phyloP scores from a whole-genome alignment of 2,888 invertebrate species.

The Andrena chrysosceles region DNA sequence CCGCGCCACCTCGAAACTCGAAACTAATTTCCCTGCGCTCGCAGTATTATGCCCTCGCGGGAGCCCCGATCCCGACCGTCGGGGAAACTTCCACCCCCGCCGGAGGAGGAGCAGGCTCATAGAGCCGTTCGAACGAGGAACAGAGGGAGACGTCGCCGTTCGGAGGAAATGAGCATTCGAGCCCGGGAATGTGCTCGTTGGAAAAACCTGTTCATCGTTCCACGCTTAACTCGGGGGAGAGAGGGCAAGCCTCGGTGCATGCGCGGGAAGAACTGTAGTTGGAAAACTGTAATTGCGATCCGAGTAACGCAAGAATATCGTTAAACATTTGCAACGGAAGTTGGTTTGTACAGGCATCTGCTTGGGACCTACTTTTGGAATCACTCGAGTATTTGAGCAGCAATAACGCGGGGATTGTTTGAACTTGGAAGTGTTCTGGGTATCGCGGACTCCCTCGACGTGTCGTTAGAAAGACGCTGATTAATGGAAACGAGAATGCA shows the following conservation, averaged over 20 bases:
- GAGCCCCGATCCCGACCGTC: conserved; percentile 10
- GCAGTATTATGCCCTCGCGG: conserved; percentile 28
- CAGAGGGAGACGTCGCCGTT: conserved; percentile 7
- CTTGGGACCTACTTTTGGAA: no score
- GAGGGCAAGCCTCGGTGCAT: conserved; percentile 1
- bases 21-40: conserved; percentile 58
- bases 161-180: conserved; percentile 31
- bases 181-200: conserved; percentile 28
- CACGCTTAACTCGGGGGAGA: conserved; percentile 9
- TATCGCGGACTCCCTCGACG: no score
- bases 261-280: conserved; percentile 10
- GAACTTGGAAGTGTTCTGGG: no score
- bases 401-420: no score
- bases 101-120: conserved; percentile 32
- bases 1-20: conserved; percentile 39
- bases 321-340: background rate
- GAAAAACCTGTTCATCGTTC: conserved; percentile 36
- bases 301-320: background rate
- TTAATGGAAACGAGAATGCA: no score
- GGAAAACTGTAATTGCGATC: conserved; percentile 48
- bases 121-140: conserved; percentile 18
- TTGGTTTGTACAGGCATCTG: background rate
- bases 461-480: no score
- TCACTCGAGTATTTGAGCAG: no score
- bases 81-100: conserved; percentile 33